Base-by-base conservation (phyloP, 2,113 vertebrate species). In the Paedocypris sp. region DNA sequence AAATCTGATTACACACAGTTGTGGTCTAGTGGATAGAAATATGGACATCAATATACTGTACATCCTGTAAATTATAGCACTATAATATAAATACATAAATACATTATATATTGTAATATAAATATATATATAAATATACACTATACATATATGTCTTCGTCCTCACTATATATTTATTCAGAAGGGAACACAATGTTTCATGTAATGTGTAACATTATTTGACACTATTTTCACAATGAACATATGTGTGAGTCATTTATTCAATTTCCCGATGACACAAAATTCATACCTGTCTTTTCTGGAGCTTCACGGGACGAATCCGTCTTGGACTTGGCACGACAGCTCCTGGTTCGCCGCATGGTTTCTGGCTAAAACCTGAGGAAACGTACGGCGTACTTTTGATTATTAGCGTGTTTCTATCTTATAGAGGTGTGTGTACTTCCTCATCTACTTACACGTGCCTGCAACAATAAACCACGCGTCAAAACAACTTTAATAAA, bases 261-360 rank as follows among this genome's bases (percentile, higher is more conserved):
- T 5, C 50, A 25, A 23, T 31, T 52, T 25, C n/a, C 22, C 19
- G 16, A 18, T 4, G 4, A 19, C 11, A 28, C 10, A 11, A 20
- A 23, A 16, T 41, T 23, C 38, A 73, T 23, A 84, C 82, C 80
- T 73, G 74, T 77, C 35, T 74, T 62, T 1, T 64, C 70, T 38
- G 47, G 8, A 3, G 38, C 19, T 6, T 26, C 71, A 2, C 19
- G 73, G 48, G 69, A 61, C 35, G 45, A 11, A 0, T 54, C 39
- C 7, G 0, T 38, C 51, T 70, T 65, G 31, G 18, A 61, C 57
- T 69, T 76, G 26, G 4, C 75, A 22, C 56, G 66, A 2, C 66
- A 65, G 35, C 69, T 41, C 53, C 80, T 82, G n/a, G 67, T 64
- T 41, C 78, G 69, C 25, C 79, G 81, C 84, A 85, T 85, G 3